Base-by-base conservation (phyloP, 2,888 invertebrate species). In the Galerucella pusilla region DNA sequence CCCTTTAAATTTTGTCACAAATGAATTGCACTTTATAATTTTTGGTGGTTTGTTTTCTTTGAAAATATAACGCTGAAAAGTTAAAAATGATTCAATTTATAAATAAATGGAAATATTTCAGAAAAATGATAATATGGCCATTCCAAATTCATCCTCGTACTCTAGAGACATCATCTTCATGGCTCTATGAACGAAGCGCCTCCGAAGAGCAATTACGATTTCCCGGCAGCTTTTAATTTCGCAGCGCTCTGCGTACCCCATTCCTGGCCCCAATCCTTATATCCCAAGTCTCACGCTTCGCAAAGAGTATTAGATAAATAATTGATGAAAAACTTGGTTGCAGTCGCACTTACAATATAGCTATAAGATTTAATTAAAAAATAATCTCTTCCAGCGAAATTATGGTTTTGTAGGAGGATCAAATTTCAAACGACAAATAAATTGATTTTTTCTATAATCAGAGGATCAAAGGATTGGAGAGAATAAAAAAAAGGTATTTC, bases 151-250 rank as follows among this genome's bases (percentile, higher is more conserved):
- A 65, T 57, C 20, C 46, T 35, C 66, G 14, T 66, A 52, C 49
- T 60, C 72, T 52, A 65, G 67, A 60, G 72, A 73, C 72, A 73
- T 75, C 72, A 75, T 75, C 73, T 75, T 73, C 61, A 64, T 60
- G 73, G 75, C 63, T 75, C 65, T 65, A 77, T 78, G 77, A 78
- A 73, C 71, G 77, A 76, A 65, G 75, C 67, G 83, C 81, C 84
- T 82, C 84, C 82, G 81, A 84, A 84, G 84, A 82, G 84, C 84
- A 85, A 85, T 85, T 85, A 85, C 83, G 82, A 84, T 84, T 83
- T 83, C 83, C 82, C 84, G 84, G 83, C 85, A 84, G 84, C 84
- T 86, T 85, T 85, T 86, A 84, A 85, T 86, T 85, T 84, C 83
- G 82, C 80, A 78, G 80, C 66, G 16, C 64, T 64, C 57, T 54